phyloP scores from a whole-genome alignment of 1,140 invertebrate genomes.

The Drosophila sechellia region DNA sequence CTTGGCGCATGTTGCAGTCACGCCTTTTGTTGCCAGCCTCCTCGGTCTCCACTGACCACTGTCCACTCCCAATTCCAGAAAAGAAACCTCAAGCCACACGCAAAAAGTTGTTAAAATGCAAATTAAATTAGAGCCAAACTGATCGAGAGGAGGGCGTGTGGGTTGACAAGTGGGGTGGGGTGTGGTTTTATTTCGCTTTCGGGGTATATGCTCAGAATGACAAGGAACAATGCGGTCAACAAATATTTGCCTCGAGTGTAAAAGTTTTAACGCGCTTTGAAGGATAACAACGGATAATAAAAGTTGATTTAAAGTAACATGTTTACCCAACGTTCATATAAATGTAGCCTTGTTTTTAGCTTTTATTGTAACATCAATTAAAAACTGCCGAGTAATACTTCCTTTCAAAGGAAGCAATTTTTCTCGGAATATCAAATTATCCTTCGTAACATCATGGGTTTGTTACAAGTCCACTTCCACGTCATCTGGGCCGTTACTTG shows the following conservation, averaged over 20 bases:
- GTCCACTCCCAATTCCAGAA: constrained; percentile 44
- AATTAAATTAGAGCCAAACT: constrained; percentile 82
- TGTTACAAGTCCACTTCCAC: constrained; percentile 7
- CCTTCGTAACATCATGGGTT: constrained; percentile 11
- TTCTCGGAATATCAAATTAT: constrained; percentile 11
- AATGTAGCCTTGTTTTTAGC: not conserved
- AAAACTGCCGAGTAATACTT: constrained; percentile 14
- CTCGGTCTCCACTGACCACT: constrained; percentile 18
- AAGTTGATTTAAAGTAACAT: not conserved
- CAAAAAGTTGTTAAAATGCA: constrained; percentile 83
- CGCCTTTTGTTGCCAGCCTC: constrained; percentile 74
- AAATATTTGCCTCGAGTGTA: not conserved
- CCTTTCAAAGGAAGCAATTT: not conserved
- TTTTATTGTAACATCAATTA: not conserved
- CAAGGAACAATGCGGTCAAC: constrained; percentile 4
- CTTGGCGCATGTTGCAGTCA: constrained; percentile 81
- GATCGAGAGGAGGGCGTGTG: constrained; percentile 48
- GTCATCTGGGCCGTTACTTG: constrained; percentile 49
- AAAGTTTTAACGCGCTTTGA: not conserved
- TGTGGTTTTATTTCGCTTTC: constrained; percentile 1
- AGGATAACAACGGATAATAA: not conserved
- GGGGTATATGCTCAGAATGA: constrained; percentile 13
- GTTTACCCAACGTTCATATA: no score
- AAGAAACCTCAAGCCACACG: constrained; percentile 65
- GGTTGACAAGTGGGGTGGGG: constrained; percentile 45